These are phyloP conservation scores for Oligia latruncula DNA, from an alignment of 2,888 invertebrate genomes.

Conservation along the genomic window DNA sequence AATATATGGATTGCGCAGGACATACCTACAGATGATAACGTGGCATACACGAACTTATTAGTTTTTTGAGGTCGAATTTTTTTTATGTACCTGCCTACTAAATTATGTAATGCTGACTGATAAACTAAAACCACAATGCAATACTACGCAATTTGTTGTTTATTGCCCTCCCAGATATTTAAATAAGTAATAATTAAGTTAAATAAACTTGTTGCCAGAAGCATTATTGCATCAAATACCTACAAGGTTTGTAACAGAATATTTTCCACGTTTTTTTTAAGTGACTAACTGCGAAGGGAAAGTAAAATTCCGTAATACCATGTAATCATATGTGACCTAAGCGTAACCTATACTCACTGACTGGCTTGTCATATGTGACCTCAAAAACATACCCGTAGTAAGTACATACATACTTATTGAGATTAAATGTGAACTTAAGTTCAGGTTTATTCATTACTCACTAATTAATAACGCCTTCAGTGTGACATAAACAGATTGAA, in stretches of 20 bases:
- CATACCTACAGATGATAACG: conserved; percentile 34
- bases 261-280: conserved; percentile 1
- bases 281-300: neutral
- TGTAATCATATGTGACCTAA: conserved; percentile 30
- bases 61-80: conserved; percentile 18
- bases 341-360: conserved; percentile 38
- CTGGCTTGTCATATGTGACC: conserved; percentile 40
- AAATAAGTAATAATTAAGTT: neutral
- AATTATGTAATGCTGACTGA: conserved; percentile 5
- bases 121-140: neutral
- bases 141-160: neutral
- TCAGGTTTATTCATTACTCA: conserved; percentile 53
- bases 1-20: conserved; percentile 29
- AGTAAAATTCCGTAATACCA: conserved; percentile 28
- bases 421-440: conserved; percentile 44
- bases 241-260: neutral
- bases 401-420: neutral
- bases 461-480: conserved; percentile 37
- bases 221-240: neutral
- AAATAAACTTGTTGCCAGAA: conserved; percentile 12
- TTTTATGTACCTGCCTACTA: neutral
- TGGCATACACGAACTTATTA: conserved; percentile 33
- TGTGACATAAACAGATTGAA: conserved; percentile 34
- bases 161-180: neutral
- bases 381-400: conserved; percentile 26